These are phyloP conservation scores for Drosophila picticornis DNA, from an alignment of 2,888 invertebrate species.

Conservation along the genomic window DNA sequence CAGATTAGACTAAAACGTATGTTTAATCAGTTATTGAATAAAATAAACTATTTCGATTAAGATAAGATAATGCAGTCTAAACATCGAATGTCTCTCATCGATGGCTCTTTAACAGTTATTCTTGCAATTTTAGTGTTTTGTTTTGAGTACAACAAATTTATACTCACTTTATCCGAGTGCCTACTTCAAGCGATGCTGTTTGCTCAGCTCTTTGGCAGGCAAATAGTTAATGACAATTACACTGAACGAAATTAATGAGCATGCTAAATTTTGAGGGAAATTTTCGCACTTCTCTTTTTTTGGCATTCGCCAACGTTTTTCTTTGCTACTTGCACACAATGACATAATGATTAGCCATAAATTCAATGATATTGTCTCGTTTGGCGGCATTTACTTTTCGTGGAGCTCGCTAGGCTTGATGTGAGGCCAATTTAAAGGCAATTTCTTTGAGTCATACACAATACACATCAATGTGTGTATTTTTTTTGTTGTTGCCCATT, in stretches of 20 bases:
- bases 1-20: neutral
- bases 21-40: neutral
- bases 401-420: constrained; percentile 43
- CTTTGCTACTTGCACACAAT: constrained; percentile 20
- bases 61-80: neutral
- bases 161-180: neutral
- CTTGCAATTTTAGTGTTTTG: neutral
- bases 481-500: neutral
- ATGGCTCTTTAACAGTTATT: neutral
- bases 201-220: constrained; percentile 1
- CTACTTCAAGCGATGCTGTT: neutral
- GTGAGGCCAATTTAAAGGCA: constrained; percentile 71
- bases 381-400: constrained; percentile 25
- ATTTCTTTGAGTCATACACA: constrained; percentile 52
- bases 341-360: constrained; percentile 70
- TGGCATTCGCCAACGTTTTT: neutral
- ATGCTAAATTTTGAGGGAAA: neutral
- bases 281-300: neutral
- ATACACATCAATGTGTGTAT: constrained; percentile 19
- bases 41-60: neutral
- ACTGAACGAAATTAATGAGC: constrained; percentile 4
- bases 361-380: constrained; percentile 44
- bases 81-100: neutral
- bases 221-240: constrained; percentile 3
- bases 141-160: neutral